phyloP scores from a whole-genome alignment of 2,797 vertebrate species.

The Ispidina picta region DNA sequence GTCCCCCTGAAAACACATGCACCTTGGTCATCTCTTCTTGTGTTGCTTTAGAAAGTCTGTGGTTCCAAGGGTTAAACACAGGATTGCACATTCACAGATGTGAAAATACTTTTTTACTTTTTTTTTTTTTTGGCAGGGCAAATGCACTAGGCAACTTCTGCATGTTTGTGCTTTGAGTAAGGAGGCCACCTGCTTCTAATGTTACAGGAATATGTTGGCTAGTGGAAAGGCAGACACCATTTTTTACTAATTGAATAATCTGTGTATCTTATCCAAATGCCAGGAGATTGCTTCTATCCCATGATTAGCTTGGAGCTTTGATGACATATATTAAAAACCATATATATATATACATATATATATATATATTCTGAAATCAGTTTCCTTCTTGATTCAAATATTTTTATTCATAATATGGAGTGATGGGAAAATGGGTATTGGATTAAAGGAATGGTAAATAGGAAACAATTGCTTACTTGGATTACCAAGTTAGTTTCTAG shows the following conservation, averaged over 20 bases:
- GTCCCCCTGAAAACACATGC: not conserved
- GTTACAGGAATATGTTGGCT: constrained; percentile 59
- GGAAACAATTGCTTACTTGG: not conserved
- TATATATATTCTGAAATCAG: constrained; percentile 3
- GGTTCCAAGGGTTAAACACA: constrained; percentile 34
- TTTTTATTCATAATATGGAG: not conserved
- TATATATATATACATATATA: not conserved
- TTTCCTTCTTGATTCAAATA: constrained; percentile 26
- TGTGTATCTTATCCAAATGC: constrained; percentile 30
- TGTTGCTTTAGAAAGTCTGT: not conserved
- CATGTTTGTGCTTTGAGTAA: constrained; percentile 47
- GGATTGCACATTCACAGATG: not conserved
- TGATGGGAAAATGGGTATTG: not conserved
- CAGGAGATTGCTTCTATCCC: constrained; percentile 10
- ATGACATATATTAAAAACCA: not conserved
- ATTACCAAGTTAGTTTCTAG: not conserved
- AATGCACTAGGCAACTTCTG: constrained; percentile 51
- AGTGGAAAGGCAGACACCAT: constrained; percentile 55
- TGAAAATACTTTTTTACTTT: constrained; percentile 57
- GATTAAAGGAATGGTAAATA: not conserved
- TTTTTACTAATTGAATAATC: constrained; percentile 58
- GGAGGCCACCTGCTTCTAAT: constrained; percentile 68
- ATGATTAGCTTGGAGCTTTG: constrained; percentile 31
- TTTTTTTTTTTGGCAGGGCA: constrained; percentile 64
- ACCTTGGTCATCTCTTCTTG: not conserved